Percentiles rank a stretch among this genome's conserved stretches.
Conservation (phyloP, 2,888 invertebrate genomes). For the Orgyia antiqua region DNA sequence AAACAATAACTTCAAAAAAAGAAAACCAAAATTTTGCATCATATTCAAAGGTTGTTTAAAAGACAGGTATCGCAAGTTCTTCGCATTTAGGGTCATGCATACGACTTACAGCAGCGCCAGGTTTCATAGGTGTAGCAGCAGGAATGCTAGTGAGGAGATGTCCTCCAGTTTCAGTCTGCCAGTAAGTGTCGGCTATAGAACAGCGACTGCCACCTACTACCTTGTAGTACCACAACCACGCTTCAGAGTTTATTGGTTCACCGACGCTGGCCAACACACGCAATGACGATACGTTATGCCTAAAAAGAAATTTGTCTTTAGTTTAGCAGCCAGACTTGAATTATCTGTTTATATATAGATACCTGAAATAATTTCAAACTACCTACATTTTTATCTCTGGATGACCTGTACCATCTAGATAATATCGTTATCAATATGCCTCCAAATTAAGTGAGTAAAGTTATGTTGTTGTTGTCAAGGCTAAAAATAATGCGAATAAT, state of each 20-base stretch:
- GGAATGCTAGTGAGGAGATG: slow-evolving; percentile 97
- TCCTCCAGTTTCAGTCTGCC: slow-evolving; percentile 99
- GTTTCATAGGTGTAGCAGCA: slow-evolving; percentile 97
- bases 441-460: too few relatives aligned
- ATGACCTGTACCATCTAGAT: too few relatives aligned
- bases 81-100: too few relatives aligned
- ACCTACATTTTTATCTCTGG: too few relatives aligned
- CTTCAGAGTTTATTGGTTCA: slow-evolving; percentile 99
- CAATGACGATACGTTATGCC: slow-evolving; percentile 81
- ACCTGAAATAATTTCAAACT: not conserved
- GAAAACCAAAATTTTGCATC: too few relatives aligned
- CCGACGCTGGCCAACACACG: slow-evolving; percentile 97
- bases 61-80: too few relatives aligned
- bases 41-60: too few relatives aligned
- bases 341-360: not conserved
- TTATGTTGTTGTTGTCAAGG: too few relatives aligned
- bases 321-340: too few relatives aligned
- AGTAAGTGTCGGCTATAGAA: slow-evolving; percentile 98
- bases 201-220: slow-evolving; percentile 88
- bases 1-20: too few relatives aligned
- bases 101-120: slow-evolving; percentile 94
- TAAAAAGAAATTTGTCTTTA: slow-evolving; percentile 43
- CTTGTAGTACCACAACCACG: slow-evolving; percentile 97
- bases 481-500: too few relatives aligned
- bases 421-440: too few relatives aligned